Base-by-base conservation (phyloP, 2,888 invertebrate species). In the Harpagoxenus sublaevis region DNA sequence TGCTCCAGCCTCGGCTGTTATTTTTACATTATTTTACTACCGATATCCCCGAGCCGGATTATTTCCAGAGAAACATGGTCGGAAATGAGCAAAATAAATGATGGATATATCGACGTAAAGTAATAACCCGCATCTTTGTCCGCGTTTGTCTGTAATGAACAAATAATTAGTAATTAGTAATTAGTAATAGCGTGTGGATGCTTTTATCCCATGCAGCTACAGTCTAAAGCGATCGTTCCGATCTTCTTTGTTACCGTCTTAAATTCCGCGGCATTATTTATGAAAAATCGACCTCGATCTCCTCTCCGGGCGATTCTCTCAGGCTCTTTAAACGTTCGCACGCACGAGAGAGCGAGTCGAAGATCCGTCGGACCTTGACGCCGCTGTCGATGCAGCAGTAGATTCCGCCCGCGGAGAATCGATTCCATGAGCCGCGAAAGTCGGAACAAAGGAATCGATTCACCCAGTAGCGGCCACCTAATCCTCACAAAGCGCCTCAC, bases 401-500 rank as follows among this genome's bases (percentile, higher is more conserved):
- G 74, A 75, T 75, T 75, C 62, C 35, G 15, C 35, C 4, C 28
- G 57, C 73, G 62, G 83, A 66, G 86, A 88, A 86, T 91, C 86
- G 84, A 87, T 91, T 68, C 51, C 28, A n/a, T 60, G 79, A 57
- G 74, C 60, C 65, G 57, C 87, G 89, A 87, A 87, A 89, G 88
- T 84, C 85, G 83, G 86, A 86, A 91, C 91, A 91, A 91, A 90
- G 89, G 86, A 88, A 86, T 84, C 87, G 89, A 89, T 90, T 89
- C 87, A 84, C 73, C 55, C 89, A 81, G 83, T 85, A 86, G 90
- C 88, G 83, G 84, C 83, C 84, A 86, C 89, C 86, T 91, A 91
- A 91, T 91, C 91, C 91, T 89, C 88, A 86, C 87, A 91, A 91
- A 91, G 91, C 91, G 88, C 86, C 84, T 90, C 90, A 74, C 91